A percentile compares a stretch with the other conserved stretches of the same genome.
Evolutionary conservation across 2,888 invertebrate genomes (phyloP).

Genomic region (Drosophila diplacantha): DNA sequence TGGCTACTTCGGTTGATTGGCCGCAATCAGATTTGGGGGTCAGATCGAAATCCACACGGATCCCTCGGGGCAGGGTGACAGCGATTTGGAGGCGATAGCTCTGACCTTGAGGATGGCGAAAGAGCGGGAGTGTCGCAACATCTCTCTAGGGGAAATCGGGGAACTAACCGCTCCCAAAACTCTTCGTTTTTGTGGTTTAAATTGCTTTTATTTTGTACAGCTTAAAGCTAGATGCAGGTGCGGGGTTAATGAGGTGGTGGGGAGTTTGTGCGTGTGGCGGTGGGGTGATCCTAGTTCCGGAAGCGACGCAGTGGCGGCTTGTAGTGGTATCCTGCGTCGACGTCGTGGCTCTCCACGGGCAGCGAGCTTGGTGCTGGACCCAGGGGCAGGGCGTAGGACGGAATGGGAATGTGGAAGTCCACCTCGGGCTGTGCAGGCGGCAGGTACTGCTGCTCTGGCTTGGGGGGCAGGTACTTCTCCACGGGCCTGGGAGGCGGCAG

Average conservation of each 20-base stretch:
- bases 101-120: slow-evolving; percentile 32
- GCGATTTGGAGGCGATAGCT: slow-evolving; percentile 14
- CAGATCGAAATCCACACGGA: slow-evolving; percentile 24
- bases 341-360: slow-evolving; percentile 28
- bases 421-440: slow-evolving; percentile 30
- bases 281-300: slow-evolving; percentile 38
- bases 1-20: slow-evolving; percentile 45
- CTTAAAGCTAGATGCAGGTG: slow-evolving; percentile 52
- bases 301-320: slow-evolving; percentile 56
- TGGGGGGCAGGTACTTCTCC: slow-evolving; percentile 45
- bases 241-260: slow-evolving; percentile 22
- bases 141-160: not conserved
- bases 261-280: slow-evolving; percentile 1
- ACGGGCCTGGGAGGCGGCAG: slow-evolving; percentile 44
- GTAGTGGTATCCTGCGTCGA: slow-evolving; percentile 61
- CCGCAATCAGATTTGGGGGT: slow-evolving; percentile 48
- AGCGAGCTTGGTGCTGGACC: slow-evolving; percentile 35
- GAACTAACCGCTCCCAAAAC: not conserved
- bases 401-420: slow-evolving; percentile 67
- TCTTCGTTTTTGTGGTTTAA: slow-evolving; percentile 11
- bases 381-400: slow-evolving; percentile 69
- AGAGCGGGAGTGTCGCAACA: slow-evolving; percentile 24
- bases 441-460: slow-evolving; percentile 24
- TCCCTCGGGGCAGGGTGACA: slow-evolving; percentile 35
- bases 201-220: slow-evolving; percentile 41